A percentile compares a stretch with the other conserved stretches of the same genome.
phyloP scores from a whole-genome alignment of 1,140 invertebrate species.

The Leptoteleia sp. region DNA sequence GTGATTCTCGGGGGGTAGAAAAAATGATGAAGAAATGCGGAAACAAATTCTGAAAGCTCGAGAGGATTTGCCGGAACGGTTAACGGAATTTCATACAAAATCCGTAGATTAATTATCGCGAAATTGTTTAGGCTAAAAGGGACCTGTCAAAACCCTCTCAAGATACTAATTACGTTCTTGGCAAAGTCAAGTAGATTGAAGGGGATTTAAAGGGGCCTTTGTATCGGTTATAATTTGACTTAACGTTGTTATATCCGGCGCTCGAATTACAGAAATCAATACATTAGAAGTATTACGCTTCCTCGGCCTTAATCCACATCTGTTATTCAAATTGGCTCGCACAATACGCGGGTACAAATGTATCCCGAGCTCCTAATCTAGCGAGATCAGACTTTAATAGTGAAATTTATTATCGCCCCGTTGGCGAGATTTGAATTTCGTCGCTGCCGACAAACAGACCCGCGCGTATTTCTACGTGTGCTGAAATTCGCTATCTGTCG shows the following conservation, averaged over 20 bases:
- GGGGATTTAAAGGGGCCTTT: slow-evolving; percentile 10
- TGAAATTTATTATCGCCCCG: slow-evolving; percentile 35
- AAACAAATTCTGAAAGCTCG: slow-evolving; percentile 4
- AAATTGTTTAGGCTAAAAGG: slow-evolving; percentile 6
- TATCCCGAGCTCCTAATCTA: slow-evolving; percentile 39
- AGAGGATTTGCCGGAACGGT: not conserved
- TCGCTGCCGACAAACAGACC: slow-evolving; percentile 15
- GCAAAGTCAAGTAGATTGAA: not conserved
- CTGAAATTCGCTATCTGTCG: not conserved
- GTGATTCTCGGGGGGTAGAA: not conserved
- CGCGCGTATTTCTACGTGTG: slow-evolving; percentile 5
- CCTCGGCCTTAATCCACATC: slow-evolving; percentile 45
- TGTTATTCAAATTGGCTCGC: slow-evolving; percentile 42
- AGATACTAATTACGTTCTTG: slow-evolving; percentile 7
- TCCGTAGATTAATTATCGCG: slow-evolving; percentile 28
- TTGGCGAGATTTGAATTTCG: slow-evolving; percentile 33
- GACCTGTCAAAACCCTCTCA: not conserved
- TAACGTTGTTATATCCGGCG: not conserved
- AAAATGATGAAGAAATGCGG: not conserved
- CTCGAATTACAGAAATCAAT: slow-evolving; percentile 47
- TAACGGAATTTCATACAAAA: slow-evolving; percentile 15
- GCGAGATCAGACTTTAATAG: slow-evolving; percentile 40
- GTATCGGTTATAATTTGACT: slow-evolving; percentile 7
- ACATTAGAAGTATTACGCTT: slow-evolving; percentile 52
- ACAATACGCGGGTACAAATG: slow-evolving; percentile 35